Evolutionary conservation across 2,797 vertebrate genomes (phyloP), one percentile per base, ranked within the genome.

Genomic region (Chrysolophus pictus): DNA sequence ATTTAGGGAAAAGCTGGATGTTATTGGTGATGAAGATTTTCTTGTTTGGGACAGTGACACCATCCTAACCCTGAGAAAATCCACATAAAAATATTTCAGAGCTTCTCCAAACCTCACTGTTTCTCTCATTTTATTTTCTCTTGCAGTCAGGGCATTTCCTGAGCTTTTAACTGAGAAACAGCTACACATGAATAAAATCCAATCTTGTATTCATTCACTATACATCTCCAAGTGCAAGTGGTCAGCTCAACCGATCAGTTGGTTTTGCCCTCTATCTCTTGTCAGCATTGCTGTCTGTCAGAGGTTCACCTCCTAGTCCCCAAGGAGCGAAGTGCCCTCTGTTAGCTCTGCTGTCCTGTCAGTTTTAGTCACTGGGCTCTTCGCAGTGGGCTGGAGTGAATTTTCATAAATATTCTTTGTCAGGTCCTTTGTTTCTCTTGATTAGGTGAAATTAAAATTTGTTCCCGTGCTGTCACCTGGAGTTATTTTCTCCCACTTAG

Each of bases 331-430:
- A 33, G 68, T 60, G 87, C 39, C 85, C 94, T 88, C 86, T 80
- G 12, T 11, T 14, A 59, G 78, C 81, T 55, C 82, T 80, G 78
- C 90, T 89, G 72, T 86, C 62, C 93, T 94, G 84, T 89, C 96
- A 67, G 9, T 47, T 28, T 24, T 35, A 78, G 62, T 24, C 72
- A 6, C 42, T 8, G 63, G 31, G 3, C 55, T 63, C 41, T 81
- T 65, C n/a, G 42, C 59, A 67, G 28, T 10, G 69, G 39, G n/a
- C 22, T 33, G 14, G 39, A 64, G 39, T 10, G 10, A 41, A 87
- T 84, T 71, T 84, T 74, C 90, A 82, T 75, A 39, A 87, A 63
- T 75, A 44, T 41, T 79, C 79, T 69, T 69, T 78, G 72, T 75
- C 65, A 39, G 67, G 46, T 56, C 6, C 81, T 94, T 93, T 53